Evolutionary conservation across 2,888 invertebrate species (phyloP).

Genomic region (Andrena haemorrhoa): DNA sequence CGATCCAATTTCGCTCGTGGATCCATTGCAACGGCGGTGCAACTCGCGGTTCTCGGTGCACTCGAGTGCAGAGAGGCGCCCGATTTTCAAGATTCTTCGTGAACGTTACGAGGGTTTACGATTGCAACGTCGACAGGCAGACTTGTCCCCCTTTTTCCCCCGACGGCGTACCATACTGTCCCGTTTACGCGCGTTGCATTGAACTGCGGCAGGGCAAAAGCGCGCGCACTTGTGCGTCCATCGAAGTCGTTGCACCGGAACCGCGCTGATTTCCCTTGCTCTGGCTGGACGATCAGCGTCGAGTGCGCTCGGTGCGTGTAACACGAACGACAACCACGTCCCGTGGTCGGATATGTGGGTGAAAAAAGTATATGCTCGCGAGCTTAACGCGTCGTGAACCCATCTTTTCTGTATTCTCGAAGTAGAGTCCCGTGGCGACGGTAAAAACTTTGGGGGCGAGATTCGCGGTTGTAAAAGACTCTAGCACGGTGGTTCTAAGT

Average conservation of each 20-base stretch:
- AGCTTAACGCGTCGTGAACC: slow-evolving; percentile 43
- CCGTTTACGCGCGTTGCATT: slow-evolving; percentile 13
- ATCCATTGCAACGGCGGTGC: slow-evolving; percentile 12
- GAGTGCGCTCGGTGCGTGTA: slow-evolving; percentile 25
- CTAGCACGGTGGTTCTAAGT: too few species aligned
- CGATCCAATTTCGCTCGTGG: not conserved
- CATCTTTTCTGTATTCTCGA: slow-evolving; percentile 12
- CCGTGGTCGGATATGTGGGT: not conserved
- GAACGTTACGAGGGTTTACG: slow-evolving; percentile 73
- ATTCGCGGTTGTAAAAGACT: not conserved
- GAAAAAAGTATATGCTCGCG: slow-evolving; percentile 25
- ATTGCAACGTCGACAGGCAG: slow-evolving; percentile 27
- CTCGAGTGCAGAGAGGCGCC: not conserved
- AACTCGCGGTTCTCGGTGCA: too few species aligned
- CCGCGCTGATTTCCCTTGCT: slow-evolving; percentile 62
- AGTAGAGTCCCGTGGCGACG: not conserved
- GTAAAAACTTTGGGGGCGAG: slow-evolving; percentile 23
- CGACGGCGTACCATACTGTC: not conserved
- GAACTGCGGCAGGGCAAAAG: not conserved
- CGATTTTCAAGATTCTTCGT: slow-evolving; percentile 61
- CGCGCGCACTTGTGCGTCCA: slow-evolving; percentile 6
- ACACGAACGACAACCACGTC: slow-evolving; percentile 25
- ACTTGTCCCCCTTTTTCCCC: slow-evolving; percentile 26
- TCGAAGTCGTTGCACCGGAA: slow-evolving; percentile 64
- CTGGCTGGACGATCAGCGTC: not conserved